phyloP scores from a whole-genome alignment of 2,113 vertebrate species.

The Antennarius striatus region DNA sequence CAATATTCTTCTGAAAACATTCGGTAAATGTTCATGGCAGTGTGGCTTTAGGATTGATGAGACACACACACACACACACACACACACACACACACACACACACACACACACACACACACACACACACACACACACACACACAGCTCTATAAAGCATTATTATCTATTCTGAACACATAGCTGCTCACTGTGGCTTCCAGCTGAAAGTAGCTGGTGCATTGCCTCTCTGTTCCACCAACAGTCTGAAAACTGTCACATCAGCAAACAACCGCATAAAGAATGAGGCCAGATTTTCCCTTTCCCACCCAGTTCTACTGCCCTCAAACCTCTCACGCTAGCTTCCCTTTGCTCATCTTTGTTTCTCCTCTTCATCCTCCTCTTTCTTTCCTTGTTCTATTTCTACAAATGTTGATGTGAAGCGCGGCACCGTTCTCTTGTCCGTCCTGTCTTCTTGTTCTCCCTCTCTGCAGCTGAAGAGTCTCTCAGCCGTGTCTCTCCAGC shows the following conservation, averaged over 20 bases:
- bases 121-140: no score
- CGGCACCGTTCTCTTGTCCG: background rate
- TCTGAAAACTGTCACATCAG: slow-evolving; percentile 18
- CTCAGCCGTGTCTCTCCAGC: slow-evolving; percentile 42
- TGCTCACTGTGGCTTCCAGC: background rate
- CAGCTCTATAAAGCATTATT: background rate
- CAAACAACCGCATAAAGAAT: background rate
- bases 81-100: no score
- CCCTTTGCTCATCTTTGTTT: background rate
- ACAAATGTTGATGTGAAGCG: background rate
- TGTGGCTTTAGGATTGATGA: no score
- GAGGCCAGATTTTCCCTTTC: background rate
- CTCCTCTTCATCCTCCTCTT: background rate
- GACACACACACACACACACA: no score
- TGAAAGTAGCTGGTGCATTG: background rate
- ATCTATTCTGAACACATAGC: no score
- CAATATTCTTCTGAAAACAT: no score
- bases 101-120: no score
- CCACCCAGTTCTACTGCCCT: background rate
- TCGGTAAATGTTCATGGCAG: no score
- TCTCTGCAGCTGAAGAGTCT: slow-evolving; percentile 39
- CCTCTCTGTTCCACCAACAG: slow-evolving; percentile 3
- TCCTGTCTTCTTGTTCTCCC: background rate
- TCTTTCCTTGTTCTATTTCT: background rate
- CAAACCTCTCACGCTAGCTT: background rate